These are phyloP conservation scores for Lasius platythorax DNA, from an alignment of 2,888 invertebrate genomes.

Conservation along the genomic window DNA sequence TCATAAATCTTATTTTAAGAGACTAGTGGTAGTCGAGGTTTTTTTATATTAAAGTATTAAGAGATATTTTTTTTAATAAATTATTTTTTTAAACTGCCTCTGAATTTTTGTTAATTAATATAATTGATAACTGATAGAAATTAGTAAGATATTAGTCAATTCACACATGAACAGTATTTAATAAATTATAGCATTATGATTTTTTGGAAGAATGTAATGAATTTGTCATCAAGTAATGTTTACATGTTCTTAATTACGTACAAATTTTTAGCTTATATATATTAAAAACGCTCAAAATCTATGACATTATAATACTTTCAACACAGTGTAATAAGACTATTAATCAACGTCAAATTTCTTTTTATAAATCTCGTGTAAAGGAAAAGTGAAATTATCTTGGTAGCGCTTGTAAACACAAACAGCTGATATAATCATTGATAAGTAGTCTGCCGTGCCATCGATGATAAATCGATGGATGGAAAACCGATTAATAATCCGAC, in stretches of 20 bases:
- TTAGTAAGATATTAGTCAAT: neutral
- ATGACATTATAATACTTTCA: neutral
- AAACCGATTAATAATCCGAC: slow-evolving; percentile 65
- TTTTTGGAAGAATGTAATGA: neutral
- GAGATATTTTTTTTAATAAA: neutral
- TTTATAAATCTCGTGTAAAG: slow-evolving; percentile 26
- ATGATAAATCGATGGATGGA: slow-evolving; percentile 56
- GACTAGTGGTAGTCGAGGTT: neutral
- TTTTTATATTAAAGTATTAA: neutral
- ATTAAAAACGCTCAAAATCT: neutral
- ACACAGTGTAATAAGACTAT: slow-evolving; percentile 9
- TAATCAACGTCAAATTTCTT: slow-evolving; percentile 31
- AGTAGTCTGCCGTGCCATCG: slow-evolving; percentile 58
- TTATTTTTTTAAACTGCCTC: neutral
- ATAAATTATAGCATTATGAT: neutral
- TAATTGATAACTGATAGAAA: neutral
- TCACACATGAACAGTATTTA: neutral
- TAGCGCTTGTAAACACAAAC: slow-evolving; percentile 51
- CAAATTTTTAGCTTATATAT: neutral
- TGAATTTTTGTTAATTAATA: neutral
- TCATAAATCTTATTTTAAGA: slow-evolving; percentile 22
- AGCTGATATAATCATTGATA: slow-evolving; percentile 61
- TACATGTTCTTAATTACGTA: neutral
- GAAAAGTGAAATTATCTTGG: slow-evolving; percentile 46
- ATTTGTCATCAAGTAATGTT: neutral